phyloP scores from a whole-genome alignment of 1,140 invertebrate species.

The Phymastichus coffea region DNA sequence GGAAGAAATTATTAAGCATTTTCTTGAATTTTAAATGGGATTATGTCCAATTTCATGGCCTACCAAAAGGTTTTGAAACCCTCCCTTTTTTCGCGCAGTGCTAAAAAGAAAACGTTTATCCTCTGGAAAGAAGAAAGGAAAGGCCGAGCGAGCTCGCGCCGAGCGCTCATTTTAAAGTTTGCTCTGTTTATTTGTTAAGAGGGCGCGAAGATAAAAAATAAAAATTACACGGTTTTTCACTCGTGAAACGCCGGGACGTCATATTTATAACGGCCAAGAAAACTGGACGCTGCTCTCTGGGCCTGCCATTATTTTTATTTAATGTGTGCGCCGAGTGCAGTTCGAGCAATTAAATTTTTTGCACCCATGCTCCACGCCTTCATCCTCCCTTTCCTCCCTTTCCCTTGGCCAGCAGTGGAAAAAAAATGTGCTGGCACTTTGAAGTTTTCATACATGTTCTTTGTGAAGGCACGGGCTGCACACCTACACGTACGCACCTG shows the following conservation, averaged over 20 bases:
- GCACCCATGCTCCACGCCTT: not conserved
- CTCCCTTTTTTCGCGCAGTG: too few species aligned
- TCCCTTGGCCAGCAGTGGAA: not conserved
- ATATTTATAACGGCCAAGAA: constrained; percentile 19
- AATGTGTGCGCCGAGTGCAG: constrained; percentile 9
- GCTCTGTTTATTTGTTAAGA: not conserved
- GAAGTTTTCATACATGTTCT: constrained; percentile 22
- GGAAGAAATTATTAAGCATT: too few species aligned
- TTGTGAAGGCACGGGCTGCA: not conserved
- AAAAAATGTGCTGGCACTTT: constrained; percentile 24
- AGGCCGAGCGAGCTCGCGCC: not conserved
- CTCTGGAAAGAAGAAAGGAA: too few species aligned
- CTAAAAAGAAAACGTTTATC: too few species aligned
- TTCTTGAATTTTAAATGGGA: too few species aligned
- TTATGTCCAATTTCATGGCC: too few species aligned
- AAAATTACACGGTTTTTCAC: constrained; percentile 5
- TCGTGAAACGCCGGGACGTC: not conserved
- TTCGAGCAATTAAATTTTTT: constrained; percentile 28
- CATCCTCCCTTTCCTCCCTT: too few species aligned
- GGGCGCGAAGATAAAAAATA: constrained; percentile 7
- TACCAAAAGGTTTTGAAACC: too few species aligned
- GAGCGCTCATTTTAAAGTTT: not conserved
- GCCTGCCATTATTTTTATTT: constrained; percentile 22
- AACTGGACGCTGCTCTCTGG: not conserved
- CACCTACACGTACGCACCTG: constrained; percentile 4